These are phyloP conservation scores for Athene cunicularia DNA, from an alignment of 2,113 vertebrate genomes.

Conservation along the genomic window DNA sequence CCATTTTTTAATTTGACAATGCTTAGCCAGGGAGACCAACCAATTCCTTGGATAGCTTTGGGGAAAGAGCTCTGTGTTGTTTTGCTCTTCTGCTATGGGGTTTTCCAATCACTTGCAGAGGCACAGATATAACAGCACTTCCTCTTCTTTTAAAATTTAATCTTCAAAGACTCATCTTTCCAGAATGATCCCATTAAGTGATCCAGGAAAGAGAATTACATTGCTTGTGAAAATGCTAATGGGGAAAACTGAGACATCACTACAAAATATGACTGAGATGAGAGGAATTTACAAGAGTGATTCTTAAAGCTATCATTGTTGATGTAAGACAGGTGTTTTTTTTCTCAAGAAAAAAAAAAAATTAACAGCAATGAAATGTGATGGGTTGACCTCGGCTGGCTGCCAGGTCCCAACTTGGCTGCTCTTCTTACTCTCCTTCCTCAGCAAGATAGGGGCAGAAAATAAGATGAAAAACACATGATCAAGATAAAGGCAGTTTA, in stretches of 20 bases:
- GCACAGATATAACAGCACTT: background rate
- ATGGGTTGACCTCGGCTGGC: background rate
- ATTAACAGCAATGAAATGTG: background rate
- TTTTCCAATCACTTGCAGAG: background rate
- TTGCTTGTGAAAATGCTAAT: background rate
- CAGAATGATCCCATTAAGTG: background rate
- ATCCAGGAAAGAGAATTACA: background rate
- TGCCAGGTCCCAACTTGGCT: background rate
- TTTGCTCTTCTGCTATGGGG: background rate
- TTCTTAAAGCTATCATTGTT: background rate
- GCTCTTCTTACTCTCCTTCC: background rate
- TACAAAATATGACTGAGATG: background rate
- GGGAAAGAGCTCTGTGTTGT: background rate
- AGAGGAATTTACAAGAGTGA: background rate
- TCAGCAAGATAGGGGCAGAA: background rate
- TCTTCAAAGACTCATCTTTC: background rate
- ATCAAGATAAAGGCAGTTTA: background rate
- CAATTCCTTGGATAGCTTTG: background rate
- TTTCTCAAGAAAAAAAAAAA: background rate
- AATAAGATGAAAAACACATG: background rate
- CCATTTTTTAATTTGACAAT: background rate
- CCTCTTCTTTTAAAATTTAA: background rate
- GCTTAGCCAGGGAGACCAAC: background rate
- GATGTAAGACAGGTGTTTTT: background rate
- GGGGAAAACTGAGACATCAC: background rate